phyloP scores from a whole-genome alignment of 2,888 invertebrate genomes.

The Polydrusus pterygomalis region DNA sequence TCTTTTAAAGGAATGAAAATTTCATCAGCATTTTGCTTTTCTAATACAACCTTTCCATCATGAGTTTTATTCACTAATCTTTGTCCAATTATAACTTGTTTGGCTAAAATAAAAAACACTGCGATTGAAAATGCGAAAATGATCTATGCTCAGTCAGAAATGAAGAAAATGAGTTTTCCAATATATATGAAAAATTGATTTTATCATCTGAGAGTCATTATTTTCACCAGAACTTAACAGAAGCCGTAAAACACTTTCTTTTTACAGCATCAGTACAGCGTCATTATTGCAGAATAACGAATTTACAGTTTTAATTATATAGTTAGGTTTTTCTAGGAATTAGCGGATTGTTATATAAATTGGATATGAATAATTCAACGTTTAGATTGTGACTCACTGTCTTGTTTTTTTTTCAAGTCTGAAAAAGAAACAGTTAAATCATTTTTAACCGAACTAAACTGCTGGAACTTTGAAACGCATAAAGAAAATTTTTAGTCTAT shows the following conservation, averaged over 20 bases:
- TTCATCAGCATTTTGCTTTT: background rate
- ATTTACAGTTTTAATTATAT: background rate
- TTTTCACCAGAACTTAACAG: no score
- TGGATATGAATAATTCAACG: background rate
- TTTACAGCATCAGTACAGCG: background rate
- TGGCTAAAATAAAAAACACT: constrained; percentile 15
- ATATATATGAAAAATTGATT: background rate
- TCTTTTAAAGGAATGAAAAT: constrained; percentile 14
- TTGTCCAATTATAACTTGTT: constrained; percentile 31
- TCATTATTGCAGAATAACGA: background rate
- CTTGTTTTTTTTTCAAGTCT: no score
- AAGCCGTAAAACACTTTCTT: background rate
- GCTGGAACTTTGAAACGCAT: no score
- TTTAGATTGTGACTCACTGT: no score
- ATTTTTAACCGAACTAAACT: no score
- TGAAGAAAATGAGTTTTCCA: constrained; percentile 12
- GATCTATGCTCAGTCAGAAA: constrained; percentile 29
- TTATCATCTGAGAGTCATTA: no score
- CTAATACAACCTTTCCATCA: constrained; percentile 38
- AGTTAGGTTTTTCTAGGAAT: background rate
- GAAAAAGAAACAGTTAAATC: no score
- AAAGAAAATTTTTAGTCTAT: no score
- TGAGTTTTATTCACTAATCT: background rate
- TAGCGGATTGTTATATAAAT: constrained; percentile 8
- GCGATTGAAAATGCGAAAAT: constrained; percentile 28